Base-by-base conservation (phyloP, 2,113 vertebrate genomes). In the Engystomops pustulosus region DNA sequence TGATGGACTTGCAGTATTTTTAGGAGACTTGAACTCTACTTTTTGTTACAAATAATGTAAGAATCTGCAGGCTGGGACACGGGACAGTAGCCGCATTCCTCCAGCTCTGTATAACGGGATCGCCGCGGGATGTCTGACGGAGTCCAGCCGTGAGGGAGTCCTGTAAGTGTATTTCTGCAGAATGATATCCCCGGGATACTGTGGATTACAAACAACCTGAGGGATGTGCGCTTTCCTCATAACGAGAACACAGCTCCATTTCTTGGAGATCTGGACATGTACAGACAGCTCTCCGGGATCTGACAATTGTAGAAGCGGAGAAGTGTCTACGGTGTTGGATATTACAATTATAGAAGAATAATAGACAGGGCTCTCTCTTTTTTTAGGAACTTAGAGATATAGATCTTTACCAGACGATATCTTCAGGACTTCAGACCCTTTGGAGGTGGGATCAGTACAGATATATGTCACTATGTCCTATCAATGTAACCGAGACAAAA, bases 201-300 rank as follows among this genome's bases (percentile, higher is more conserved):
- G 17, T 14, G 53, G 41, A 75, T 83, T 83, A 65, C 51, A 47
- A 45, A 75, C 9, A 60, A 20, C 23, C 51, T 34, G 69, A 62
- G 30, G 27, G 0, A 12, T 67, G 27, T 49, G 41, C 20, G n/a
- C 36, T 44, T 79, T 45, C 25, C 45, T 27, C 41, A 30, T 47
- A 15, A 23, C 20, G 15, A 71, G n/a, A 6, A 6, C 77, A 44
- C 15, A 9, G 7, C 77, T 32, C 41, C 78, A 67, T 2, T 27
- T 60, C n/a, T 11, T 65, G 38, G n/a, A 47, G 79, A 69, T 53
- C 41, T 36, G 15, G 44, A 20, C 69, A 5, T 45, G 69, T 9
- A 45, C 44, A 49, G 44, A 20, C 71, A 74, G 23, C 71, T 30
- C 71, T 49, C 44, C 6, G 15, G 25, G 23, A 30, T 11, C 23